Percentiles rank a stretch among this genome's conserved stretches.
Evolutionary conservation across 1,140 invertebrate species (phyloP).

Genomic region (Paraescarpia echinospica): DNA sequence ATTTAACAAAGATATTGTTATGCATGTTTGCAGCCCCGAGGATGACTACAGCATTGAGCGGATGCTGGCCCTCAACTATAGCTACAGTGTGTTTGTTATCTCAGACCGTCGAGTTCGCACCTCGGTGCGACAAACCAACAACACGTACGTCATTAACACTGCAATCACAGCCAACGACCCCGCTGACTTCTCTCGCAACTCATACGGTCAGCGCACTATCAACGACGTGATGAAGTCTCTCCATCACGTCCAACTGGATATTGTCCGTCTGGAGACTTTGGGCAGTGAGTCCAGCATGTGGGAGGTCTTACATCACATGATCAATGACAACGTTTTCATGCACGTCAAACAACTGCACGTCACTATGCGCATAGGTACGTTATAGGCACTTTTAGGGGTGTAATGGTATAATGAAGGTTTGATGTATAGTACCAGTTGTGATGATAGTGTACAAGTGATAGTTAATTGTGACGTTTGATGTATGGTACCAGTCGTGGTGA

Average conservation of each 20-base stretch:
- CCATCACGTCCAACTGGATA: constrained; percentile 37
- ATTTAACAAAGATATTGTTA: not conserved
- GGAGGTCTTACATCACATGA: constrained; percentile 49
- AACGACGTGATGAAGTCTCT: constrained; percentile 43
- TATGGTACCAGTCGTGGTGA: no score
- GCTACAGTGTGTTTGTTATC: not conserved
- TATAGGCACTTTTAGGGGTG: no score
- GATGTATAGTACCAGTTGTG: no score
- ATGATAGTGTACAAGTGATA: no score
- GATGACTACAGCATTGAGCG: not conserved
- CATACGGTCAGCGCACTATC: constrained; percentile 48
- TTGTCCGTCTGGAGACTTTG: constrained; percentile 44
- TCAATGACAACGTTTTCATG: constrained; percentile 44
- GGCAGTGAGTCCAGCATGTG: constrained; percentile 38
- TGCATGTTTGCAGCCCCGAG: not conserved
- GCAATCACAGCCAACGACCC: constrained; percentile 51
- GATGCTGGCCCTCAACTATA: not conserved
- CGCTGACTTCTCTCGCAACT: constrained; percentile 51
- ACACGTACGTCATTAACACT: not conserved
- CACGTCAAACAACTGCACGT: constrained; percentile 48
- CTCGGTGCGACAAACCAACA: not conserved
- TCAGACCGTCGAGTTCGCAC: not conserved
- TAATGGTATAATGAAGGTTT: no score
- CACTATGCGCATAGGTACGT: constrained; percentile 45
- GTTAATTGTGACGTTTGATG: no score